Base-by-base conservation (phyloP, 2,113 vertebrate genomes). In the Ovibos moschatus region DNA sequence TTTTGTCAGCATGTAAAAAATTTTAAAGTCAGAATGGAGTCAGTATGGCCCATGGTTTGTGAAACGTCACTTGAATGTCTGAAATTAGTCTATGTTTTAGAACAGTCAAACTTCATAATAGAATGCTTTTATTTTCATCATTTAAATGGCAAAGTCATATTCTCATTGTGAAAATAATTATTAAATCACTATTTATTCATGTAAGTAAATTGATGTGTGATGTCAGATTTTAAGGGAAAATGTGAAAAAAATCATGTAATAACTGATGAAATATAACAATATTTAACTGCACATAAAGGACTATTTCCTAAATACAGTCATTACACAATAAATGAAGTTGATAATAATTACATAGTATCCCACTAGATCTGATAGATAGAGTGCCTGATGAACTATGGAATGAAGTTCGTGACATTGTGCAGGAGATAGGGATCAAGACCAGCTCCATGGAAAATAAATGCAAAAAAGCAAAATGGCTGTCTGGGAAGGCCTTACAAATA, bases 131-230 rank as follows among this genome's bases (percentile, higher is more conserved):
- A 33, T 36, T 96, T 95, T 94, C 28, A 40, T 89, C 57, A 83
- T 43, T 86, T 94, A 93, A 62, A 55, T 76, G 97, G 89, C 85
- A 76, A 97, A 47, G 15, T 5, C 14, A 79, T 93, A 45, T 47
- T 58, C 27, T 60, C 79, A 90, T 14, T 87, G 55, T 94, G 92
- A 91, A 98, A 96, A 85, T 57, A 95, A 90, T 92, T 91, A 97
- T 97, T 88, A 97, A 97, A 97, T 97, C 71, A 53, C 67, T 47
- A 83, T 82, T 89, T 40, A 83, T 53, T 95, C 12, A 40, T 14
- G 17, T 5, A 78, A 97, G 91, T 94, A 94, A 95, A 87, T 36
- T 43, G 25, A 91, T 5, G 97, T 94, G 51, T 87, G 45, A 43
- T 51, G 58, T 82, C 89, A 88, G 60, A 95, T 92, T 98, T 95